These are phyloP conservation scores for Ptychoptera contaminata DNA, from an alignment of 2,888 invertebrate genomes.

Conservation along the genomic window DNA sequence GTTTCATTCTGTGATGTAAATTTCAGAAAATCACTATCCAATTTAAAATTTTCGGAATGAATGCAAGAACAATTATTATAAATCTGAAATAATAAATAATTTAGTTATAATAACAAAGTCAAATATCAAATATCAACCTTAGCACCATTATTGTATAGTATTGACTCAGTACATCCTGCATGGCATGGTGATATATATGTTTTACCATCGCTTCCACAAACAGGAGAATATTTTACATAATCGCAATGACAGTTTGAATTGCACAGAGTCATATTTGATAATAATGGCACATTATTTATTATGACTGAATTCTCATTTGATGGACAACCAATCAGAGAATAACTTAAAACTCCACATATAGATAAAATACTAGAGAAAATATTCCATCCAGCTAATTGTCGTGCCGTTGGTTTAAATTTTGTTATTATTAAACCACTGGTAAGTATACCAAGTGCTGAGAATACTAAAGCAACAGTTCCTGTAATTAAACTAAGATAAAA, in stretches of 20 bases:
- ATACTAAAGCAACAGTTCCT: conserved; percentile 41
- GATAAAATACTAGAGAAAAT: conserved; percentile 45
- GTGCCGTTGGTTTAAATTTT: conserved; percentile 39
- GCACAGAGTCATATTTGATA: no score
- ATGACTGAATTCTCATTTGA: conserved; percentile 38
- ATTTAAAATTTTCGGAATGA: no score
- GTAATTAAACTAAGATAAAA: conserved; percentile 40
- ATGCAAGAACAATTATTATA: no score
- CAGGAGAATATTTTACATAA: conserved; percentile 55
- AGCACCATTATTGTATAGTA: no score
- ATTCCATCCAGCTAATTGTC: conserved; percentile 44
- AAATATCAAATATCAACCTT: no score
- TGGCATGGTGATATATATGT: conserved; percentile 68
- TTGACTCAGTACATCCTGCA: conserved; percentile 52
- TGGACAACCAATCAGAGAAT: conserved; percentile 49
- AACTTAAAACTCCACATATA: conserved; percentile 43
- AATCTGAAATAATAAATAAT: no score
- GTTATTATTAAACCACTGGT: conserved; percentile 40
- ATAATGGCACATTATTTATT: neutral
- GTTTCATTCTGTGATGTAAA: conserved; percentile 5
- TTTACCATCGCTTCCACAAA: conserved; percentile 47
- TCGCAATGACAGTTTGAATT: conserved; percentile 51
- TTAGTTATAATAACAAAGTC: no score
- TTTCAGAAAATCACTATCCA: no score
- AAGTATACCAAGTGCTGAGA: conserved; percentile 42